phyloP scores from a whole-genome alignment of 2,797 vertebrate genomes.

The Hozukius guyotensis region DNA sequence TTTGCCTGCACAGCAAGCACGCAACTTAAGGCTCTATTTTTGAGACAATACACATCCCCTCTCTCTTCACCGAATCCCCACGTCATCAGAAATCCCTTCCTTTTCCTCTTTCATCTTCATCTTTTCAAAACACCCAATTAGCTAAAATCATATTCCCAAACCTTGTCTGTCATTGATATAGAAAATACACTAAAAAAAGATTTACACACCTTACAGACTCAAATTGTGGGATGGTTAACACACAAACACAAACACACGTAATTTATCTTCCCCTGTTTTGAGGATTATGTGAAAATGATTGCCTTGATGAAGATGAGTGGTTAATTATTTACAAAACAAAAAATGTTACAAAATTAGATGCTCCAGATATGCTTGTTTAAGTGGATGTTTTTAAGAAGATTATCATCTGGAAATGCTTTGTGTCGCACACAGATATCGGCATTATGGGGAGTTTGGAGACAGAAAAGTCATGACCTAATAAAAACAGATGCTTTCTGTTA shows the following conservation, averaged over 20 bases:
- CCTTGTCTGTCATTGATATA: constrained; percentile 28
- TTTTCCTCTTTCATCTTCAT: constrained; percentile 52
- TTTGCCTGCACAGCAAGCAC: constrained; percentile 58
- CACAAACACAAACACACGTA: not conserved
- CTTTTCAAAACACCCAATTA: constrained; percentile 66
- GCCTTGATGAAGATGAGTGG: constrained; percentile 47
- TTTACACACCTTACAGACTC: constrained; percentile 25
- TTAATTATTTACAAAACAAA: constrained; percentile 63
- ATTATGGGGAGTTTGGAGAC: not conserved
- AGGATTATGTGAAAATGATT: constrained; percentile 36
- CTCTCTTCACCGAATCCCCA: constrained; percentile 41
- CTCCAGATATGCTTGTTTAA: constrained; percentile 58
- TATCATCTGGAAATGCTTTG: constrained; percentile 39
- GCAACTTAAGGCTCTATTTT: constrained; percentile 66
- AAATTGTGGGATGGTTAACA: not conserved
- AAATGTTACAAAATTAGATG: constrained; percentile 47
- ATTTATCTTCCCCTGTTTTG: constrained; percentile 21
- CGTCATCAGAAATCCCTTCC: constrained; percentile 65
- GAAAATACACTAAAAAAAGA: constrained; percentile 22
- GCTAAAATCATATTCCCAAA: constrained; percentile 52
- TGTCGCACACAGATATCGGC: constrained; percentile 19
- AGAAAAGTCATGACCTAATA: constrained; percentile 20
- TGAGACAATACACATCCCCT: constrained; percentile 57
- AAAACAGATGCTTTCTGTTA: constrained; percentile 14
- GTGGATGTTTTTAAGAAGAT: constrained; percentile 53